Percentiles rank a stretch among this genome's conserved stretches.
These are phyloP conservation scores for Chionomys nivalis DNA, from an alignment of 2,113 vertebrate genomes.

Conservation along the genomic window DNA sequence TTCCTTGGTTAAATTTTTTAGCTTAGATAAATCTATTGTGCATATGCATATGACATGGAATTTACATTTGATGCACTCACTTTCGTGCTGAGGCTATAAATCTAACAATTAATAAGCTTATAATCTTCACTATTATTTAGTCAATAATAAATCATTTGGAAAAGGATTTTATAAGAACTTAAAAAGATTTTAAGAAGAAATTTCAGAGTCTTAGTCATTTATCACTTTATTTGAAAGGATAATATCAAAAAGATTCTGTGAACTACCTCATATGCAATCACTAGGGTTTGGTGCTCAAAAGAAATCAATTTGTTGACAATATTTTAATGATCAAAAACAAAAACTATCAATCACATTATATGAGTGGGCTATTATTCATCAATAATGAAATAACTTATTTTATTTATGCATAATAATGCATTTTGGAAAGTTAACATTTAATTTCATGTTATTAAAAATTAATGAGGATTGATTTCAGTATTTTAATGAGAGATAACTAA, in stretches of 20 bases:
- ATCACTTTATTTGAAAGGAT: constrained; percentile 48
- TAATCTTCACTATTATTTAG: constrained; percentile 65
- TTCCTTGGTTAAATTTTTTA: constrained; percentile 62
- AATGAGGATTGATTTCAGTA: constrained; percentile 61
- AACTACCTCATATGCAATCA: constrained; percentile 23
- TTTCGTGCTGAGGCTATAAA: constrained; percentile 64
- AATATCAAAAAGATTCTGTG: constrained; percentile 25
- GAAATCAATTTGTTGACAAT: constrained; percentile 80
- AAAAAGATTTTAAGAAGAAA: constrained; percentile 53
- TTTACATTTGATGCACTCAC: constrained; percentile 62
- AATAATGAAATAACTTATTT: constrained; percentile 83
- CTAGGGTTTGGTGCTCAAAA: constrained; percentile 60
- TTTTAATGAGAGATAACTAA: constrained; percentile 62
- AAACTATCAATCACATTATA: constrained; percentile 52
- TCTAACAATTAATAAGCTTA: constrained; percentile 72
- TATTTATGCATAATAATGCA: constrained; percentile 79
- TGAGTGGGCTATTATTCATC: constrained; percentile 80
- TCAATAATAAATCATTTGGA: constrained; percentile 54
- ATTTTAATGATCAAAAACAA: constrained; percentile 81
- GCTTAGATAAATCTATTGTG: constrained; percentile 57
- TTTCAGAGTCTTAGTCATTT: constrained; percentile 46
- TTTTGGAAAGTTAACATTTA: constrained; percentile 81
- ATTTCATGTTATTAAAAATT: constrained; percentile 77
- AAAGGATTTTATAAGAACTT: constrained; percentile 60
- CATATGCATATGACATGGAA: constrained; percentile 53